phyloP scores from a whole-genome alignment of 2,113 vertebrate species.

The Pachyramphus minor region DNA sequence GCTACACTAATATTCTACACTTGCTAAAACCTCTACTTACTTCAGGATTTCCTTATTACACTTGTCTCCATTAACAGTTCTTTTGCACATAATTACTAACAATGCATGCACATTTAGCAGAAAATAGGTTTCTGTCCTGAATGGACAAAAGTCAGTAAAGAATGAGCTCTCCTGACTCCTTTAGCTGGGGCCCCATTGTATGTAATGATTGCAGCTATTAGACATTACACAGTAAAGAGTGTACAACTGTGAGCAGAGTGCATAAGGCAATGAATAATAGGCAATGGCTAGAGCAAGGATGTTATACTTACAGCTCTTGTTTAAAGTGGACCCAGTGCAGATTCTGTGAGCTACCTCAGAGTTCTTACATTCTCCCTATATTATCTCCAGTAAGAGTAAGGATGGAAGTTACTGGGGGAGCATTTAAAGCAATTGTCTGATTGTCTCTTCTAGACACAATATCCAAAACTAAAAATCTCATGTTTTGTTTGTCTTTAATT shows the following conservation, averaged over 20 bases:
- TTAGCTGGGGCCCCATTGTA: neutral
- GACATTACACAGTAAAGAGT: neutral
- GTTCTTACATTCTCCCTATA: neutral
- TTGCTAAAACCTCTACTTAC: neutral
- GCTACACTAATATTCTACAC: neutral
- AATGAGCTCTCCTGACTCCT: neutral
- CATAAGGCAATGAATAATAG: neutral
- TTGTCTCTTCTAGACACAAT: neutral
- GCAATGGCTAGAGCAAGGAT: neutral
- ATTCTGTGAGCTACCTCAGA: neutral
- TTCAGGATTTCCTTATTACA: neutral
- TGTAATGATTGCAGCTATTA: neutral
- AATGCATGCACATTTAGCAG: slow-evolving; percentile 9
- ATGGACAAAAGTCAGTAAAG: neutral
- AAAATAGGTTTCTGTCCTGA: slow-evolving; percentile 31
- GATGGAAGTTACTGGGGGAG: neutral
- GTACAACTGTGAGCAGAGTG: neutral
- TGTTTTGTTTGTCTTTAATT: neutral
- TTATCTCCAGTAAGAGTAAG: neutral
- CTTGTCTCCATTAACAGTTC: neutral
- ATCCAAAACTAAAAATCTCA: neutral
- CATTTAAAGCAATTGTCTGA: neutral
- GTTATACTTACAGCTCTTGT: neutral
- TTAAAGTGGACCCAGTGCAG: neutral
- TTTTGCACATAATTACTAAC: slow-evolving; percentile 14